Evolutionary conservation across 2,888 invertebrate species (phyloP), one percentile per base, ranked within the genome.

Genomic region (Drosophila meridiana): DNA sequence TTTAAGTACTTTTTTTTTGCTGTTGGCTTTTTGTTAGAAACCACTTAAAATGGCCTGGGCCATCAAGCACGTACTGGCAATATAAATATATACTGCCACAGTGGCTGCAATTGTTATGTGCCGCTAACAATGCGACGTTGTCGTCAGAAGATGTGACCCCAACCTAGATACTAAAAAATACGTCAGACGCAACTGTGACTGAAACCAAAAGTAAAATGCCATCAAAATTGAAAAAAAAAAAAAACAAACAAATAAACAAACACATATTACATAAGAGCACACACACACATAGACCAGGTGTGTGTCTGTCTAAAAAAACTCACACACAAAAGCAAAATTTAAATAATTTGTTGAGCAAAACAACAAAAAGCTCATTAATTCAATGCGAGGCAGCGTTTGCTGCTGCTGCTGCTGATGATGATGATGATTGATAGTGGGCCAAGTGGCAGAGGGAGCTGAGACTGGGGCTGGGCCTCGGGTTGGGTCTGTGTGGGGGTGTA

Each of bases 201-300:
- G 84, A 89, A 89, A 84, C 82, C 71, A 84, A 87, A 77, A 89
- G 87, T 89, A 73, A 89, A 86, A 80, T 84, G 80, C 76, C 85
- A 85, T 34, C 77, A 73, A 82, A 87, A 78, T 60, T 52, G 47
- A 65, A 70, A 43, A 69, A 67, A 78, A 60, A 68, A 72, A 62
- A 62, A 48, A 67, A 66, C 61, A 38, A 40, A 56, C 53, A 69
- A 70, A 68, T 57, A 66, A 56, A 56, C 56, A 69, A 70, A 68
- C 62, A 66, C 61, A 78, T 56, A 83, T 85, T 85, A 85, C 86
- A 85, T 83, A 86, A 86, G 79, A 73, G 56, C 70, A 59, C 61
- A 64, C 56, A 55, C 7, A 55, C 71, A 65, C 60, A 64, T 55
- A 53, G 7, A 61, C 26, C 53, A 14, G 53, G 34, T 52, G 36